These are phyloP conservation scores for Scolanthus callimorphus DNA, from an alignment of 92 coral and sea anemone species.

Conservation along the genomic window DNA sequence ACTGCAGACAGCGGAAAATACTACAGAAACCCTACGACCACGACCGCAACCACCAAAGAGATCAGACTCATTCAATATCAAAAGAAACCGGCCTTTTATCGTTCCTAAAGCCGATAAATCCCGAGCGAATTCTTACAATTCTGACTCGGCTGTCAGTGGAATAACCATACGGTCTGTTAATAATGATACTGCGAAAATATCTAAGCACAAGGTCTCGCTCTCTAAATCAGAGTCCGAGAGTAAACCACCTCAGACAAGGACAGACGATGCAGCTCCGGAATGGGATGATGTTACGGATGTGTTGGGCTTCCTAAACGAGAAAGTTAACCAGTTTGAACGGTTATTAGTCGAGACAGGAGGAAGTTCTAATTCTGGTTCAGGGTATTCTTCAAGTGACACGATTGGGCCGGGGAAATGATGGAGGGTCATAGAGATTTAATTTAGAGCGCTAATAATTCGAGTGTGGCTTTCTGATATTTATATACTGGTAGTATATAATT, in stretches of 20 bases:
- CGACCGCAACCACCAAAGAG: constrained; percentile 87
- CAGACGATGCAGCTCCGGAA: constrained; percentile 44
- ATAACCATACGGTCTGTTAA: not conserved
- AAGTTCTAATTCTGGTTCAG: constrained; percentile 56
- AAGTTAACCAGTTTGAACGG: constrained; percentile 87
- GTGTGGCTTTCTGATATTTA: not conserved
- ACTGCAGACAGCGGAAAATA: not conserved
- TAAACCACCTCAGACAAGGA: constrained; percentile 18
- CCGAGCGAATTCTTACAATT: constrained; percentile 54
- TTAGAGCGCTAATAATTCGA: not conserved
- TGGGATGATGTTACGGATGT: constrained; percentile 96
- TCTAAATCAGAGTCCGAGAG: constrained; percentile 9
- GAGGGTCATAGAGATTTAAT: too few species aligned
- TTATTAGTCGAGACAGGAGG: constrained; percentile 80
- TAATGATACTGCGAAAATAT: constrained; percentile 11
- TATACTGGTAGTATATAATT: not conserved
- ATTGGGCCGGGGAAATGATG: constrained; percentile 39
- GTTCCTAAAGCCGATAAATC: constrained; percentile 34
- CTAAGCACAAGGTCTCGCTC: constrained; percentile 13
- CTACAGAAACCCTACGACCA: constrained; percentile 45
- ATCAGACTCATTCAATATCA: constrained; percentile 74
- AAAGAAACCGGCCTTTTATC: constrained; percentile 32
- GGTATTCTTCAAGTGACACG: constrained; percentile 77
- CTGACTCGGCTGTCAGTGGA: constrained; percentile 28
- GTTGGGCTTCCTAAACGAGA: constrained; percentile 80